Conservation (phyloP, 2,797 vertebrate genomes). For the Scyliorhinus canicula region DNA sequence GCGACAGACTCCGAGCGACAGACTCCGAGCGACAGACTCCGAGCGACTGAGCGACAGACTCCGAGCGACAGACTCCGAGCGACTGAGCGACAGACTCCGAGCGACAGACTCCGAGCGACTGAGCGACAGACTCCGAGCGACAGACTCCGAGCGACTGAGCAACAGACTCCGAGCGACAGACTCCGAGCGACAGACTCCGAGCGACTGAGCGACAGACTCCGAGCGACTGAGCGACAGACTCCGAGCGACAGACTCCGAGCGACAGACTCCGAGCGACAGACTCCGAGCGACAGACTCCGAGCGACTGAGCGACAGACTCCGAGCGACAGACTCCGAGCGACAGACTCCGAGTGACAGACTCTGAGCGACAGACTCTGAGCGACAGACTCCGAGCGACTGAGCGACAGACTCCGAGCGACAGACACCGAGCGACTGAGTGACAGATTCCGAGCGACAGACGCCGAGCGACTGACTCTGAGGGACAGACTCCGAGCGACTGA, state of each 20-base stretch:
- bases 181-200: neutral
- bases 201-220: too few relatives aligned
- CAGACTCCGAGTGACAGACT: neutral
- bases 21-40: neutral
- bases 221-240: neutral
- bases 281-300: too few relatives aligned
- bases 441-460: neutral
- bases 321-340: neutral
- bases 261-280: neutral
- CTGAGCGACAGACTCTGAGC: neutral
- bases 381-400: neutral
- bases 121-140: neutral
- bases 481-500: neutral
- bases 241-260: neutral
- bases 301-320: neutral
- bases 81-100: neutral
- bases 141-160: neutral
- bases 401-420: neutral
- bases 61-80: neutral
- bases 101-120: neutral
- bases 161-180: neutral
- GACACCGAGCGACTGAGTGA: neutral
- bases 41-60: neutral
- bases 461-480: neutral
- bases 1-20: neutral